Conservation (phyloP, 2,797 vertebrate species). For the Gymnopithys bicolor region DNA sequence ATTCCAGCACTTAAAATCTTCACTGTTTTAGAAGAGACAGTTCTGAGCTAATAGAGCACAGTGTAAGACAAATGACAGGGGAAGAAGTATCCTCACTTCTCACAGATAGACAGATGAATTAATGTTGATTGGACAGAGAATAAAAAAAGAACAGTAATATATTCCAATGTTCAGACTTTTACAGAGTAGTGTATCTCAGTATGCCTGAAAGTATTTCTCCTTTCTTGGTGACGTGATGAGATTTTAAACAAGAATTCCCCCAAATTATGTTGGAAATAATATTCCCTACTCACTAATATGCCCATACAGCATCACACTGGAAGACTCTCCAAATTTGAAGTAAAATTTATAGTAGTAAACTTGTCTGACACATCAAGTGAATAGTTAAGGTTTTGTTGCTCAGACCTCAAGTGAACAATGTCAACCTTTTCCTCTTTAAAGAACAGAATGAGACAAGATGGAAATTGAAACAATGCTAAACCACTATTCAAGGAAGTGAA, state of each 20-base stretch:
- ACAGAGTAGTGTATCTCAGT: neutral
- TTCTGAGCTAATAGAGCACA: neutral
- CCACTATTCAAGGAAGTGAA: neutral
- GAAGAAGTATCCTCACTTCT: conserved; percentile 21
- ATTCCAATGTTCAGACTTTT: neutral
- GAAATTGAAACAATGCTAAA: neutral
- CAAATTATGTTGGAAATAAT: neutral
- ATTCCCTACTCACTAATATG: neutral
- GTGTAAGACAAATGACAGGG: neutral
- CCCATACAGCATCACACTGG: neutral
- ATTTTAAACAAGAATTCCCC: neutral
- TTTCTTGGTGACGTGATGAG: neutral
- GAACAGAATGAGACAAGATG: neutral
- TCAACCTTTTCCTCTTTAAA: neutral
- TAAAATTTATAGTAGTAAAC: neutral
- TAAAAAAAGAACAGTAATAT: neutral
- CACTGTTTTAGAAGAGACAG: neutral
- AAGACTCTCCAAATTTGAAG: neutral
- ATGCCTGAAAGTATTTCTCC: neutral
- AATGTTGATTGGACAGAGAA: neutral
- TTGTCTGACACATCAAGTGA: neutral
- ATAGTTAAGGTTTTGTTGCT: neutral
- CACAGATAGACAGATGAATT: conserved; percentile 1
- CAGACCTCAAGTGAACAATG: neutral
- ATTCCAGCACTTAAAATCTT: neutral